Evolutionary conservation across 2,797 vertebrate species (phyloP).

Genomic region (Amblyraja radiata): DNA sequence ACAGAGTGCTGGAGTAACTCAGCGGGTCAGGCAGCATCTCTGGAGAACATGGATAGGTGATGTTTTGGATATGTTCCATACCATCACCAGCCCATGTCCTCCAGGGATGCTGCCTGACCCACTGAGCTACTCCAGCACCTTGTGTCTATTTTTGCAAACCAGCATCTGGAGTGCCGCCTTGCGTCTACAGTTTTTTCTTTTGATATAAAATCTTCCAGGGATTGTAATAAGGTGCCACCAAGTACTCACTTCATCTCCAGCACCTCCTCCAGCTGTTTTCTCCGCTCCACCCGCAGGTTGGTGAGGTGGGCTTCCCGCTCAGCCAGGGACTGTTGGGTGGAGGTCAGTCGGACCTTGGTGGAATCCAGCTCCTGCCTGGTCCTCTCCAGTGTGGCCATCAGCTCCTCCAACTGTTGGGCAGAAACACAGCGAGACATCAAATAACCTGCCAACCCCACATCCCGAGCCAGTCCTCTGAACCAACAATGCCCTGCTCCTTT

Average conservation of each 20-base stretch:
- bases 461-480: background rate
- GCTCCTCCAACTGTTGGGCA: slow-evolving; percentile 75
- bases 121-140: too few relatives aligned
- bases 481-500: background rate
- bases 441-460: background rate
- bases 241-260: slow-evolving; percentile 94
- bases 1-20: too few relatives aligned
- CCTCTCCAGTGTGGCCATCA: slow-evolving; percentile 87
- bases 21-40: too few relatives aligned
- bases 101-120: too few relatives aligned
- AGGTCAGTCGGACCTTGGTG: slow-evolving; percentile 89
- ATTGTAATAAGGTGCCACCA: background rate
- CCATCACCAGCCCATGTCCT: too few relatives aligned
- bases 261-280: slow-evolving; percentile 96
- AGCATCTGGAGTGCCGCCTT: too few relatives aligned
- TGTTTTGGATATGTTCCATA: too few relatives aligned
- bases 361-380: slow-evolving; percentile 91
- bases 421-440: slow-evolving; percentile 8
- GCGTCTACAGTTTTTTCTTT: background rate
- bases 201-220: background rate
- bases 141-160: too few relatives aligned
- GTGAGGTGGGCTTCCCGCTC: slow-evolving; percentile 87
- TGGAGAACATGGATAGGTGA: too few relatives aligned
- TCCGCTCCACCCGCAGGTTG: slow-evolving; percentile 83
- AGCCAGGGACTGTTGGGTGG: slow-evolving; percentile 89